A percentile compares a stretch with the other conserved stretches of the same genome.
Conservation (phyloP, 1,140 invertebrate genomes). For the Popillia japonica region DNA sequence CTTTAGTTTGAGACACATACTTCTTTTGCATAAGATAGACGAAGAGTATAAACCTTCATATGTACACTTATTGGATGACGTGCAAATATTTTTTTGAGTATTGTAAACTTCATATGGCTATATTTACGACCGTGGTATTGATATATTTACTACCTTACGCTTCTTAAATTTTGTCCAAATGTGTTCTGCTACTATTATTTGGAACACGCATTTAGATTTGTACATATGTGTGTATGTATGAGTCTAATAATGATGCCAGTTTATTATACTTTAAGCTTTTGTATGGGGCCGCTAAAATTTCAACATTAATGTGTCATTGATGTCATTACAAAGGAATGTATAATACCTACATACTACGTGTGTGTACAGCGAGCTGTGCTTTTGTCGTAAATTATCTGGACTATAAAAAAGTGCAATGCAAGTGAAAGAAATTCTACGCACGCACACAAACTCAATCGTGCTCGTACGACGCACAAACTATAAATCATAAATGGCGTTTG, state of each 20-base stretch:
- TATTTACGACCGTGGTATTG: too few relatives aligned
- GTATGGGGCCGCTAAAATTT: slow-evolving; percentile 7
- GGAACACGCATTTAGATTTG: not conserved
- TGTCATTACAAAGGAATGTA: slow-evolving; percentile 20
- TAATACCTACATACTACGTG: not conserved
- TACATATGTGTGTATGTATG: slow-evolving; percentile 36
- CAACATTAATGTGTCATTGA: slow-evolving; percentile 7
- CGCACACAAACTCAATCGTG: not conserved
- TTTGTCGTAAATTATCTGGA: slow-evolving; percentile 29
- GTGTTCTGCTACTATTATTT: too few relatives aligned
- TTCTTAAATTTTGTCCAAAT: too few relatives aligned
- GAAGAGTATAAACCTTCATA: too few relatives aligned
- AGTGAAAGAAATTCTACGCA: slow-evolving; percentile 18
- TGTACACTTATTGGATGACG: too few relatives aligned
- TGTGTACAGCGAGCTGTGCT: not conserved
- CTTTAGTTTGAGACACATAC: too few relatives aligned
- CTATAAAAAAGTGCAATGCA: slow-evolving; percentile 5
- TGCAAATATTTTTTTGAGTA: too few relatives aligned
- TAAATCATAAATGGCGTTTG: slow-evolving; percentile 25
- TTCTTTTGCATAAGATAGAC: too few relatives aligned
- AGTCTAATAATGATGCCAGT: slow-evolving; percentile 4
- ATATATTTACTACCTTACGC: too few relatives aligned
- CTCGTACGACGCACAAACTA: not conserved
- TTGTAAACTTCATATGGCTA: too few relatives aligned
- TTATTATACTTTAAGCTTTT: slow-evolving; percentile 12